Percentiles rank a stretch among this genome's conserved stretches.
Evolutionary conservation across 2,113 vertebrate genomes (phyloP).

Genomic region (Lethenteron camtschaticum): DNA sequence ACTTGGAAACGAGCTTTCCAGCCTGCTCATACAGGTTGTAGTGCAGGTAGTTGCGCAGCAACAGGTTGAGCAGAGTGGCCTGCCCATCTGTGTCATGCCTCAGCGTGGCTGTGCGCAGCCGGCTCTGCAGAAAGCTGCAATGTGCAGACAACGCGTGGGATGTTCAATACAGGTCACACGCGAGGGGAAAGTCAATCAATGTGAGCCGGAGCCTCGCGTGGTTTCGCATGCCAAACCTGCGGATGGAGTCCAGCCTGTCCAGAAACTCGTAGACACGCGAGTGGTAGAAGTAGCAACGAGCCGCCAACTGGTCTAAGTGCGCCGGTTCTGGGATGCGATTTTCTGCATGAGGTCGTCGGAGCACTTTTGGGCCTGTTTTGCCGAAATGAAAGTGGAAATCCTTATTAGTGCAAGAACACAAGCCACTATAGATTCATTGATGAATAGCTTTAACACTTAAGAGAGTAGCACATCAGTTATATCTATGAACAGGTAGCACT

Average conservation of each 20-base stretch:
- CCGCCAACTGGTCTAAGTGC: conserved; percentile 78
- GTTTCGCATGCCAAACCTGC: conserved; percentile 32
- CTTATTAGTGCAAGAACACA: too few relatives aligned
- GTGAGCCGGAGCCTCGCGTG: too few relatives aligned
- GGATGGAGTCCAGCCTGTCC: conserved; percentile 53
- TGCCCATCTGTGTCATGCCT: conserved; percentile 76
- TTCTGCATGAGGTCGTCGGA: conserved; percentile 87
- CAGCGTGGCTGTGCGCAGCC: conserved; percentile 66
- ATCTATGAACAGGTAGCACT: too few relatives aligned
- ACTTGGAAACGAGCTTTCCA: conserved; percentile 86
- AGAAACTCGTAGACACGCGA: conserved; percentile 81
- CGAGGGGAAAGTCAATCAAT: background rate
- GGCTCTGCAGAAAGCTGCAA: conserved; percentile 52
- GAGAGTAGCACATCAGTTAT: too few relatives aligned
- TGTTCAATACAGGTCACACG: background rate
- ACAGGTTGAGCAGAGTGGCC: conserved; percentile 74
- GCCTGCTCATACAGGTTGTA: conserved; percentile 95
- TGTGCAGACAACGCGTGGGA: background rate
- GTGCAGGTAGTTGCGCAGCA: conserved; percentile 82
- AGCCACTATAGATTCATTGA: too few relatives aligned
- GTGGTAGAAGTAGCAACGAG: conserved; percentile 93
- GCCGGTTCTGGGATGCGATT: conserved; percentile 73
- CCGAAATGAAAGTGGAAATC: too few relatives aligned
- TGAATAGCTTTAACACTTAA: too few relatives aligned
- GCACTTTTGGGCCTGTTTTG: conserved; percentile 58